Evolutionary conservation across 2,888 invertebrate species (phyloP), one percentile per base, ranked within the genome.

Genomic region (Sminthurinus aureus): DNA sequence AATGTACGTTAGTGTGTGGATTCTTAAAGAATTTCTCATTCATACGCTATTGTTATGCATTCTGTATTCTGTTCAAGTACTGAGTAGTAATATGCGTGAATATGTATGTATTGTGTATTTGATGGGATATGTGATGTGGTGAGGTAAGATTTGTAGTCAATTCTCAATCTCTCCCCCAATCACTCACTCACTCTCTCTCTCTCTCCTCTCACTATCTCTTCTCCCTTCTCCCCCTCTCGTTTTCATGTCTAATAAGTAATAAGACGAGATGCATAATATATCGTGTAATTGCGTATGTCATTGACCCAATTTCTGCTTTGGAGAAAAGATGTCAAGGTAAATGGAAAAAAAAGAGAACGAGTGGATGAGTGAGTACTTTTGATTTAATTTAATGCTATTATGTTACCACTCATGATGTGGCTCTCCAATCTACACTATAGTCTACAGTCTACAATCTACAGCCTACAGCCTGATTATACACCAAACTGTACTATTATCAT

Each of bases 271-370:
- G 80, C 69, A 80, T 80, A 80, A 71, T 71, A 73, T 58, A 83
- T 83, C 78, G 75, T 74, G 83, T 83, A 78, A 76, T 82, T 84
- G 84, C 71, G 80, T 83, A 87, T 86, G 88, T 88, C 87, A 88
- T 88, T 88, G 88, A 88, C 88, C 88, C 84, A 88, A 88, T 88
- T 88, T 86, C 85, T 66, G 83, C 83, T 84, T 85, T 84, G 85
- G 87, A 85, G 86, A 87, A 88, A 88, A 88, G 86, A 86, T 88
- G 88, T 87, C 88, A 88, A 88, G 88, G 88, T 85, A 83, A 85
- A 82, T 84, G 82, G 84, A 24, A 50, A 58, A 58, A 58, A 80
- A 80, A 80, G 80, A 80, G 71, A 80, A 52, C 73, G 71, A 80
- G 73, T 73, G 79, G 69, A 79, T 79, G 80, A 80, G 73, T 52